Percentiles rank a stretch among this genome's conserved stretches.
Evolutionary conservation across 2,888 invertebrate species (phyloP).

Genomic region (Tetragonisca angustula): DNA sequence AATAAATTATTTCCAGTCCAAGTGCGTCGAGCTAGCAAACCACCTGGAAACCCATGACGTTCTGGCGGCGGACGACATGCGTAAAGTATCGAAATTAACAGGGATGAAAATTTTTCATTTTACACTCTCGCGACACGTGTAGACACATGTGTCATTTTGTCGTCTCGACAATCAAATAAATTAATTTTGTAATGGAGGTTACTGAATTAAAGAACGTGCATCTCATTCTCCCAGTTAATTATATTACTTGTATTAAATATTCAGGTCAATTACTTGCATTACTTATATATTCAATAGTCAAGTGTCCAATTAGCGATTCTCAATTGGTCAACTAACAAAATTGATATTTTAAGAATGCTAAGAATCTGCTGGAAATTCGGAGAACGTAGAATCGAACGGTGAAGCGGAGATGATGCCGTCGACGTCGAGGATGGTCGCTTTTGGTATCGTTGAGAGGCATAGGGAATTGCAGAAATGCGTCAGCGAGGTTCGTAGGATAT

Average conservation of each 20-base stretch:
- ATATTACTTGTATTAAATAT: background rate
- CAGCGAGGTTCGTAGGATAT: conserved; percentile 31
- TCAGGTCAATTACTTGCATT: too few relatives aligned
- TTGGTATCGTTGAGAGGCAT: conserved; percentile 7
- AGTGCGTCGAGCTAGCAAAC: too few relatives aligned
- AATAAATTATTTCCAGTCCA: background rate
- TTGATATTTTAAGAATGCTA: background rate
- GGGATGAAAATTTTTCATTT: too few relatives aligned
- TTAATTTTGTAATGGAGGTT: background rate
- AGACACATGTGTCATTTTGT: background rate
- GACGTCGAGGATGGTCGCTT: background rate
- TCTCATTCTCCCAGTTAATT: background rate
- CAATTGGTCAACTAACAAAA: background rate
- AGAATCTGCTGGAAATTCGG: background rate
- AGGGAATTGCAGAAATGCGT: conserved; percentile 2
- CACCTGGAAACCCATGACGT: too few relatives aligned
- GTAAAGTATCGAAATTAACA: too few relatives aligned
- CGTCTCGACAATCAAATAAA: background rate
- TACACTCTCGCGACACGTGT: too few relatives aligned
- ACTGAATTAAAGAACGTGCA: too few relatives aligned
- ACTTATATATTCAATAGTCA: too few relatives aligned
- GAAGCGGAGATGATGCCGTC: too few relatives aligned
- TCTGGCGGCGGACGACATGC: too few relatives aligned
- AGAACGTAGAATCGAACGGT: background rate
- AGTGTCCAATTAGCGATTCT: background rate